A percentile compares a stretch with the other conserved stretches of the same genome.
Evolutionary conservation across 2,888 invertebrate species (phyloP).

Genomic region (Andrena fulva): DNA sequence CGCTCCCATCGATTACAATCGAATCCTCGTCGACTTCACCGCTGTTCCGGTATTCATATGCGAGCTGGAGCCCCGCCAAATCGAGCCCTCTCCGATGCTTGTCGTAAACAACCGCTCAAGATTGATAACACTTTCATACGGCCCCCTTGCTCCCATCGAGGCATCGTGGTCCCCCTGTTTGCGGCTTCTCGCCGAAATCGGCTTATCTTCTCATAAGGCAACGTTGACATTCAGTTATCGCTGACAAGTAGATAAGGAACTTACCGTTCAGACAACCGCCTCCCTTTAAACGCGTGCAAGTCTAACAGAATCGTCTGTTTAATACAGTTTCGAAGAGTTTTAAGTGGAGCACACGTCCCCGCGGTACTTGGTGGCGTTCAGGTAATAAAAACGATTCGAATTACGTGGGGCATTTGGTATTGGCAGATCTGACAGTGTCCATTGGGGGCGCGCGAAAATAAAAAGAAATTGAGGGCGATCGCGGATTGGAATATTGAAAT

Average conservation of each 20-base stretch:
- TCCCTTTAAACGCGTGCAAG: too few relatives aligned
- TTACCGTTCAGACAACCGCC: too few relatives aligned
- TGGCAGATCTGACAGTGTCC: slow-evolving; percentile 45
- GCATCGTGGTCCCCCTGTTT: background rate
- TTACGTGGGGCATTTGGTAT: slow-evolving; percentile 45
- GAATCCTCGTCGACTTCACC: slow-evolving; percentile 58
- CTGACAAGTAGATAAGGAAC: too few relatives aligned
- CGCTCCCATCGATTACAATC: slow-evolving; percentile 56
- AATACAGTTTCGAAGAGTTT: too few relatives aligned
- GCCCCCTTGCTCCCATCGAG: background rate
- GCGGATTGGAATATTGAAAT: slow-evolving; percentile 38
- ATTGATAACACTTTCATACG: slow-evolving; percentile 66
- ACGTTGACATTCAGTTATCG: slow-evolving; percentile 23
- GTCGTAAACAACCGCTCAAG: slow-evolving; percentile 66
- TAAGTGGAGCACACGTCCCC: background rate
- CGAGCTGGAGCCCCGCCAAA: slow-evolving; percentile 62
- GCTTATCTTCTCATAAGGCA: slow-evolving; percentile 4
- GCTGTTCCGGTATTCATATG: slow-evolving; percentile 61
- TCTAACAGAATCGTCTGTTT: too few relatives aligned
- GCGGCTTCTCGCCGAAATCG: slow-evolving; percentile 29
- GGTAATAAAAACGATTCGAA: slow-evolving; percentile 47
- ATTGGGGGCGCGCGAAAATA: slow-evolving; percentile 25
- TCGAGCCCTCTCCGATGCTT: slow-evolving; percentile 55
- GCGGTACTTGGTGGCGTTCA: background rate
- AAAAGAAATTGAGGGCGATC: slow-evolving; percentile 10